Conservation (phyloP, 2,888 invertebrate species). For the Acronicta aceris region DNA sequence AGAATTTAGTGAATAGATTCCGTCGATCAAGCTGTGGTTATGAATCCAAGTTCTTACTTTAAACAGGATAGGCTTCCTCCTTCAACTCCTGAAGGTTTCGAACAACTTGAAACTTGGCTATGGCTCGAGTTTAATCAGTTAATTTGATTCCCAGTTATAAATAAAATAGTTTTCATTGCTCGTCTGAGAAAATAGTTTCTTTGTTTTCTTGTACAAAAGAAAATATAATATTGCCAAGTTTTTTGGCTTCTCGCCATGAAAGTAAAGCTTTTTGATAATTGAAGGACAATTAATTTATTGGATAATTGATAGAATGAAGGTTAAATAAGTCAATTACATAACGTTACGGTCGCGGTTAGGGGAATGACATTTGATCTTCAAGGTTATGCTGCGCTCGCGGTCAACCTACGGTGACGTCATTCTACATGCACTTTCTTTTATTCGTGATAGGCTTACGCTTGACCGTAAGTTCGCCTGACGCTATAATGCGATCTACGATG, state of each 20-base stretch:
- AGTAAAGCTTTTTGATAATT: slow-evolving; percentile 47
- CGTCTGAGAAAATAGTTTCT: slow-evolving; percentile 9
- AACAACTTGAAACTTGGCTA: slow-evolving; percentile 60
- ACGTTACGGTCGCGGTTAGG: too few relatives aligned
- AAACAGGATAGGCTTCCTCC: slow-evolving; percentile 29
- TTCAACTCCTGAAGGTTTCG: slow-evolving; percentile 49
- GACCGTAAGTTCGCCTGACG: too few relatives aligned
- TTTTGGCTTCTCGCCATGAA: slow-evolving; percentile 42
- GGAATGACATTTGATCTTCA: too few relatives aligned
- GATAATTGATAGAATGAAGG: slow-evolving; percentile 2
- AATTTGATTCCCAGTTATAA: slow-evolving; percentile 57
- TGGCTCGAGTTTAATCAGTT: slow-evolving; percentile 55
- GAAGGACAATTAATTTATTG: slow-evolving; percentile 38
- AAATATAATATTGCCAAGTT: slow-evolving; percentile 12
- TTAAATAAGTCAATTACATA: too few relatives aligned
- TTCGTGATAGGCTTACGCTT: too few relatives aligned
- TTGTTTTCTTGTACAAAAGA: slow-evolving; percentile 17
- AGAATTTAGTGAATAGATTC: slow-evolving; percentile 17
- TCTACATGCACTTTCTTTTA: too few relatives aligned
- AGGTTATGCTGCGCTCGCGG: too few relatives aligned
- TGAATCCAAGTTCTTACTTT: slow-evolving; percentile 28
- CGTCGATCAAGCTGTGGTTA: slow-evolving; percentile 16
- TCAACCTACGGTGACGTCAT: too few relatives aligned
- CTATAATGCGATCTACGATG: too few relatives aligned
- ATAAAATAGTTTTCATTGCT: slow-evolving; percentile 25